phyloP scores from a whole-genome alignment of 2,113 vertebrate genomes.

The Microcebus jonahi region DNA sequence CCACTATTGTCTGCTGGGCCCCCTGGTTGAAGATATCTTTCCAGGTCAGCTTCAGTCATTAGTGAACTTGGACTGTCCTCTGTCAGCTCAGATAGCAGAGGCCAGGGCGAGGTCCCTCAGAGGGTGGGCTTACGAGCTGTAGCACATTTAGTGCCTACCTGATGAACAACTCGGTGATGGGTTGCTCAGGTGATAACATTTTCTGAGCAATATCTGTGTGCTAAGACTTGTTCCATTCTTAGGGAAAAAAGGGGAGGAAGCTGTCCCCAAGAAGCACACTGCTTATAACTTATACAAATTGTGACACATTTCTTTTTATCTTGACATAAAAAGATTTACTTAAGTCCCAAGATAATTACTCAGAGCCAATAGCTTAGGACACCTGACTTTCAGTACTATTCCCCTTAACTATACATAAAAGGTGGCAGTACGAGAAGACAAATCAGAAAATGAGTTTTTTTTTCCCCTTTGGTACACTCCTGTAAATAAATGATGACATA shows the following conservation, averaged over 20 bases:
- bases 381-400: neutral
- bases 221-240: neutral
- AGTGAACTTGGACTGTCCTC: neutral
- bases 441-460: neutral
- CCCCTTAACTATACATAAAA: neutral
- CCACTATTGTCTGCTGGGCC: no score
- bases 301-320: neutral
- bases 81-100: neutral
- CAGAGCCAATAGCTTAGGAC: neutral
- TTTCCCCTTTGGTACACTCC: neutral
- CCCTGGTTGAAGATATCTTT: neutral
- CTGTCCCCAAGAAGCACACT: neutral
- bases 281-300: neutral
- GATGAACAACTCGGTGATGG: neutral
- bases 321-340: neutral
- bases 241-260: neutral
- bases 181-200: neutral
- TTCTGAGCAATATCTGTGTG: neutral
- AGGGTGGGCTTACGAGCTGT: neutral
- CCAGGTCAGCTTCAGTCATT: neutral
- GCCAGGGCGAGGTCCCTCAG: neutral
- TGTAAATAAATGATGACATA: neutral
- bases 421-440: neutral
- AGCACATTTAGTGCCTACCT: no score
- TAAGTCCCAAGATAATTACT: neutral